These are phyloP conservation scores for Triplophysa dalaica DNA, from an alignment of 2,113 vertebrate genomes.

Conservation along the genomic window DNA sequence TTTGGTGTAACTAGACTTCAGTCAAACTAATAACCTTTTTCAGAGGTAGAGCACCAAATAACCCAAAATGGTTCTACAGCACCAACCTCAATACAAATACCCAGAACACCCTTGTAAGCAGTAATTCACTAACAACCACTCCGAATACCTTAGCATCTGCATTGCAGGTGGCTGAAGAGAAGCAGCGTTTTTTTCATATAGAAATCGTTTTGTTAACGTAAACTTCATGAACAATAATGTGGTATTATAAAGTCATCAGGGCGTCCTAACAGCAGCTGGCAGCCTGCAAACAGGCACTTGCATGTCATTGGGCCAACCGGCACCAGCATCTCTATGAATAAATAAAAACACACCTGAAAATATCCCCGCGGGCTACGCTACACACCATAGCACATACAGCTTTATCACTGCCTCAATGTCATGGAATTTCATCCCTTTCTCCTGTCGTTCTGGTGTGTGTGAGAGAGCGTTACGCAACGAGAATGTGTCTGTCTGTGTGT, in stretches of 20 bases:
- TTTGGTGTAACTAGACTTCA: not conserved
- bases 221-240: not conserved
- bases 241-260: constrained; percentile 15
- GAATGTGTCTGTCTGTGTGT: not conserved
- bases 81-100: too few species aligned
- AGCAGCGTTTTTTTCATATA: too few species aligned
- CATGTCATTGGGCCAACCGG: constrained; percentile 42
- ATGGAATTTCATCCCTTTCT: constrained; percentile 46
- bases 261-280: constrained; percentile 26
- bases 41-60: too few species aligned
- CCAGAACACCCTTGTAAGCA: too few species aligned
- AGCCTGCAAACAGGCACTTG: constrained; percentile 25
- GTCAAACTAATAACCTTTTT: too few species aligned
- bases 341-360: constrained; percentile 49
- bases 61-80: too few species aligned
- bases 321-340: constrained; percentile 39
- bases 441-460: not conserved
- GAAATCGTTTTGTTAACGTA: not conserved
- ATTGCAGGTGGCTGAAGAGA: too few species aligned
- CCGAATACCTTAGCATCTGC: too few species aligned
- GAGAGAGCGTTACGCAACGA: not conserved
- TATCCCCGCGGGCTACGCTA: constrained; percentile 36
- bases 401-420: constrained; percentile 37
- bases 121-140: too few species aligned
- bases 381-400: constrained; percentile 10